These are phyloP conservation scores for Mixornis gularis DNA, from an alignment of 2,113 vertebrate genomes.

Conservation along the genomic window DNA sequence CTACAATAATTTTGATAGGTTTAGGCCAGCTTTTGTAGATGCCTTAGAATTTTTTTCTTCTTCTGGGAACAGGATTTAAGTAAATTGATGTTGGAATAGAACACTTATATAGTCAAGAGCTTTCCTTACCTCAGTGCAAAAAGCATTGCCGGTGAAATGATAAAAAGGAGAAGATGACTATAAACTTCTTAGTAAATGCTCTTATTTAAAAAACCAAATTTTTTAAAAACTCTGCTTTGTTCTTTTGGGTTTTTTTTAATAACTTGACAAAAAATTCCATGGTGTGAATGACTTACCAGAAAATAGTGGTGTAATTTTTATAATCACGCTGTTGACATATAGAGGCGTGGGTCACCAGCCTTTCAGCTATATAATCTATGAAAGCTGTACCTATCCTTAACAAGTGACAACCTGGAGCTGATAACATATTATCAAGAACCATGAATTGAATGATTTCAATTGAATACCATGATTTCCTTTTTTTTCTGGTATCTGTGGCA, in stretches of 20 bases:
- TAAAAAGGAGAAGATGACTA: not conserved
- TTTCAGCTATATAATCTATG: not conserved
- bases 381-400: not conserved
- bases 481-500: not conserved
- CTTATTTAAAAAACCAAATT: not conserved
- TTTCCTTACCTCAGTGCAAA: not conserved
- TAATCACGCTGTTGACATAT: not conserved
- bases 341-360: rapidly evolving
- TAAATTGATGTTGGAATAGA: not conserved
- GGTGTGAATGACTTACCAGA: not conserved
- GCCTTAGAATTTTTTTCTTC: not conserved
- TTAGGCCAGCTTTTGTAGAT: not conserved
- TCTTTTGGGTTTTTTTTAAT: not conserved
- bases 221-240: not conserved
- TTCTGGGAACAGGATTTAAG: not conserved
- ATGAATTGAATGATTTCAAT: not conserved
- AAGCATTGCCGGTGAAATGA: not conserved
- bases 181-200: not conserved
- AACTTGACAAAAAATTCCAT: not conserved
- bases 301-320: not conserved
- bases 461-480: not conserved
- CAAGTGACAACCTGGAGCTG: not conserved
- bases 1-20: not conserved
- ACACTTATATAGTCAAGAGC: not conserved
- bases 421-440: not conserved